phyloP scores from a whole-genome alignment of 1,140 invertebrate species.

The Aphelinus atriplicis region DNA sequence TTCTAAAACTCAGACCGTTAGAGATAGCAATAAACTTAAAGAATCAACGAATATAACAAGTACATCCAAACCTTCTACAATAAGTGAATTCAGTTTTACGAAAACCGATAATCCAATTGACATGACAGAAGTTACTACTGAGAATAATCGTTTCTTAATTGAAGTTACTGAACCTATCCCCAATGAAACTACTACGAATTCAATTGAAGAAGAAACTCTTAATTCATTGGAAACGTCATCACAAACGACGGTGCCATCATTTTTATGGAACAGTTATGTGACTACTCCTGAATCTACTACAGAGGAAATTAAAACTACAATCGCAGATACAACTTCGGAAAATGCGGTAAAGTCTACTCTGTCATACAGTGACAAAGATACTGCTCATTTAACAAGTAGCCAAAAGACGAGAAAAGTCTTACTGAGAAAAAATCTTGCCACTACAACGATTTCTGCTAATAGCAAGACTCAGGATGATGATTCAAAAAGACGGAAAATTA shows the following conservation, averaged over 20 bases:
- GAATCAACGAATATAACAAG: not conserved
- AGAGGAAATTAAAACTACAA: slow-evolving; percentile 19
- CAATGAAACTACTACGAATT: slow-evolving; percentile 1
- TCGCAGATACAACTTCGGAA: slow-evolving; percentile 16
- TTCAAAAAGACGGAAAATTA: slow-evolving; percentile 49
- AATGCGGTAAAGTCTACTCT: not conserved
- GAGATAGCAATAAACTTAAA: slow-evolving; percentile 12
- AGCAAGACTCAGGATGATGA: slow-evolving; percentile 14
- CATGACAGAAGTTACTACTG: not conserved
- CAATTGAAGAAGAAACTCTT: slow-evolving; percentile 24
- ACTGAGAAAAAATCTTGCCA: slow-evolving; percentile 44
- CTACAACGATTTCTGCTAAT: slow-evolving; percentile 12
- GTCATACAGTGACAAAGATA: too few species aligned
- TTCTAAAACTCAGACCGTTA: slow-evolving; percentile 7
- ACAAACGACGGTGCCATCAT: slow-evolving; percentile 26
- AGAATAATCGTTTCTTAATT: slow-evolving; percentile 29
- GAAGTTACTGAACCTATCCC: slow-evolving; percentile 31
- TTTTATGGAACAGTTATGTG: slow-evolving; percentile 11
- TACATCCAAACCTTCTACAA: not conserved
- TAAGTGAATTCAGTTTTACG: not conserved
- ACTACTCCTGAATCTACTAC: not conserved
- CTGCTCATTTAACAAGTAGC: not conserved
- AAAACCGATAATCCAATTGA: not conserved
- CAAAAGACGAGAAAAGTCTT: slow-evolving; percentile 49
- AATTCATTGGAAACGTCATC: slow-evolving; percentile 25